Evolutionary conservation across 2,888 invertebrate species (phyloP), one percentile per base, ranked within the genome.

Genomic region (Bursaphelenchus okinawaensis): DNA sequence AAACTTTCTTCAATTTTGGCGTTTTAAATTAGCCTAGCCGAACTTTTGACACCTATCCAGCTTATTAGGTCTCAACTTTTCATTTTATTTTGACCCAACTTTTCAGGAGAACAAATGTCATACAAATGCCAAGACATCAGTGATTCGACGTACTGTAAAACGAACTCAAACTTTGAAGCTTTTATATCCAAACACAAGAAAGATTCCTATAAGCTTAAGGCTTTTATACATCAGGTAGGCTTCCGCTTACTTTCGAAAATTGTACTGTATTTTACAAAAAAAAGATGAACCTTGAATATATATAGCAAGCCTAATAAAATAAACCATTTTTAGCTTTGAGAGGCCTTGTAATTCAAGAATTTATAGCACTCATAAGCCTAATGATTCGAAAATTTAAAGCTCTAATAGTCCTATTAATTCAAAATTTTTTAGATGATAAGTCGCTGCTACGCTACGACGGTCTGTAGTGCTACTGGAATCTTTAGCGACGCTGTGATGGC

Each of bases 161-260:
- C 73, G 55, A 75, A 74, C 20, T 75, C 74, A 27, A 75, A 75
- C 23, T 80, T 77, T 62, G 79, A 78, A 54, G 71, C 72, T 20
- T 76, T 75, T 65, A 62, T 80, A 55, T 70, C 73, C 51, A 79
- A 79, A 64, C 78, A 79, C 66, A 66, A 77, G 60, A 80, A 78
- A 66, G 80, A 80, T 52, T 71, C 76, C 0, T 80, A 80, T 69
- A 79, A 79, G 66, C 78, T 78, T 8, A 80, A 80, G 67, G 79
- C 80, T 26, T 80, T 77, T 66, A 75, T 80, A 61, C 80, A 80
- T 67, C 80, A 80, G 69, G 76, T 77, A 23, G n/a, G 51, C 12
- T 62, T 12, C n/a, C n/a, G n/a, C n/a, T n/a, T n/a, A n/a, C n/a
- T n/a, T n/a, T n/a, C n/a, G n/a, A n/a, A n/a, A n/a, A n/a, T n/a